Base-by-base conservation (phyloP, 2,797 vertebrate genomes). In the Lerista edwardsae region DNA sequence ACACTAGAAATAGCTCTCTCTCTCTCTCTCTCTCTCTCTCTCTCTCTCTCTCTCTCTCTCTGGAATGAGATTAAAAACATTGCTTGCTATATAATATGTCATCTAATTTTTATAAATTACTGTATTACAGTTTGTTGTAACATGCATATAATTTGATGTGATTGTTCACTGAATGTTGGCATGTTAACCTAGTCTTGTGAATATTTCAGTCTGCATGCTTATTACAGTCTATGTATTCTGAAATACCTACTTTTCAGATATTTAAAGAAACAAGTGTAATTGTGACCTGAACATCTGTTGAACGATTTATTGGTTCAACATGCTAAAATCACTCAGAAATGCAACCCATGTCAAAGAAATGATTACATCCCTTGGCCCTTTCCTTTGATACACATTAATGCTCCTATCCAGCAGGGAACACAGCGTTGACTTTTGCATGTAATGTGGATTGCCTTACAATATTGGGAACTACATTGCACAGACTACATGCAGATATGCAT, bases 21-120 rank as follows among this genome's bases (percentile, higher is more conserved):
- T 31, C 27, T 79, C 71, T 39, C 0, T 79, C 71, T 39, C 0
- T 79, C 27, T 36, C 11, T 77, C n/a, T n/a, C n/a, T n/a, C n/a
- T n/a, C n/a, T n/a, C n/a, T n/a, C n/a, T n/a, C n/a, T n/a, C n/a
- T n/a, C n/a, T n/a, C n/a, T n/a, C n/a, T n/a, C n/a, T n/a, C n/a
- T n/a, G 83, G 84, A 83, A 82, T 85, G 64, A 4, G 8, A 74
- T 47, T 65, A 62, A 69, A 68, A 39, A 84, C 6, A 8, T 73
- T 85, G 44, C 12, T 47, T 41, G 69, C 14, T 91, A 9, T 74
- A 41, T 87, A 80, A 87, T 87, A 80, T 84, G n/a, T 77, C 36
- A 29, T 14, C 34, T 15, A 84, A 71, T 27, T 86, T 4, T 73
- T 34, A 86, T 75, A 72, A 71, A 90, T 2, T 91, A n/a, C 47